A percentile compares a stretch with the other conserved stretches of the same genome.
These are phyloP conservation scores for Girardinichthys multiradiatus DNA, from an alignment of 2,113 vertebrate species.

Conservation along the genomic window DNA sequence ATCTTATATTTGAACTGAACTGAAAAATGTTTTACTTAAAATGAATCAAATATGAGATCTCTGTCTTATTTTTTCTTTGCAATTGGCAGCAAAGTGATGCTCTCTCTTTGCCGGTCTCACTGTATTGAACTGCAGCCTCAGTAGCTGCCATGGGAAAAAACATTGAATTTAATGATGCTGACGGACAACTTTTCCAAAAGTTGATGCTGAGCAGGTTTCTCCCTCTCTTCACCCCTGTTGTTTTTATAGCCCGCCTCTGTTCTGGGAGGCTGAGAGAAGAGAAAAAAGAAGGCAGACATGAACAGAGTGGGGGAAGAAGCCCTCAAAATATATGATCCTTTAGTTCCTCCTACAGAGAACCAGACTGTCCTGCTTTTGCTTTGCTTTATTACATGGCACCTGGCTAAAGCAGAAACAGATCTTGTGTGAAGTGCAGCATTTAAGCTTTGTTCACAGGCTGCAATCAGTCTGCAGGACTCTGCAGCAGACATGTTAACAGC, in stretches of 20 bases:
- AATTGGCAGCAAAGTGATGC: not conserved
- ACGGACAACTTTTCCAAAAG: slow-evolving; percentile 49
- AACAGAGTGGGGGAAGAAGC: not conserved
- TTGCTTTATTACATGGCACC: slow-evolving; percentile 6
- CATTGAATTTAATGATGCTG: slow-evolving; percentile 42
- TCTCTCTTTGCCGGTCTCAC: not conserved
- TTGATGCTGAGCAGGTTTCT: slow-evolving; percentile 63
- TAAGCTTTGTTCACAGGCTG: slow-evolving; percentile 16
- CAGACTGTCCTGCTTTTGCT: slow-evolving; percentile 7
- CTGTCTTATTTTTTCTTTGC: not conserved
- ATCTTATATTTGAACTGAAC: too few relatives aligned
- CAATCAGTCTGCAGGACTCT: not conserved
- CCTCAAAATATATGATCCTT: slow-evolving; percentile 31
- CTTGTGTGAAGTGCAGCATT: slow-evolving; percentile 12
- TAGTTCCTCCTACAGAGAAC: slow-evolving; percentile 34
- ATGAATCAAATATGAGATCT: not conserved
- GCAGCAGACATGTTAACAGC: slow-evolving; percentile 33
- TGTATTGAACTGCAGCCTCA: not conserved
- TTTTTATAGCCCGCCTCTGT: slow-evolving; percentile 56
- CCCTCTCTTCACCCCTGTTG: slow-evolving; percentile 55
- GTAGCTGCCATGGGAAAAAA: slow-evolving; percentile 39
- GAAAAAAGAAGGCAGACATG: slow-evolving; percentile 1
- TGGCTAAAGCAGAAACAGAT: slow-evolving; percentile 23
- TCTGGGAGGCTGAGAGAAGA: slow-evolving; percentile 47
- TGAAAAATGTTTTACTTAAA: too few relatives aligned